Evolutionary conservation across 1,140 invertebrate species (phyloP).

Genomic region (Sitodiplosis mosellana): DNA sequence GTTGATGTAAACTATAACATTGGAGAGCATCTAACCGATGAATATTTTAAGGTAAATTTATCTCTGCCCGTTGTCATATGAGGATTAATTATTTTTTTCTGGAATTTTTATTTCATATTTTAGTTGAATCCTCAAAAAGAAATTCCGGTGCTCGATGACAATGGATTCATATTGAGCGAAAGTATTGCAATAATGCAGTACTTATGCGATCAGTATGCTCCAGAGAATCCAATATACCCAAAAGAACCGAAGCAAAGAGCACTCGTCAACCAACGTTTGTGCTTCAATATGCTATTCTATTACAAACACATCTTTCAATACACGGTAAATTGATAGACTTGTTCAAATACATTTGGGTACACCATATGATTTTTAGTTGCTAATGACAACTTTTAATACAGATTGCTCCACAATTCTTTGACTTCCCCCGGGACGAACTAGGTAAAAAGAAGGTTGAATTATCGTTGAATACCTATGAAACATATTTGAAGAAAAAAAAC

Average conservation of each 20-base stretch:
- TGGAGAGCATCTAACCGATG: conserved; percentile 48
- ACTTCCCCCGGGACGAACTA: conserved; percentile 43
- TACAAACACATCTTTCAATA: conserved; percentile 49
- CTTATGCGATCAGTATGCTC: conserved; percentile 49
- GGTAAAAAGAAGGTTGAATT: conserved; percentile 43
- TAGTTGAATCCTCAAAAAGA: conserved; percentile 65
- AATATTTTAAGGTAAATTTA: conserved; percentile 40
- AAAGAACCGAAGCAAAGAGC: conserved; percentile 42
- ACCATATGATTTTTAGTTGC: neutral
- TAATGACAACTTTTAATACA: conserved; percentile 21
- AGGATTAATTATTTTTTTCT: no score
- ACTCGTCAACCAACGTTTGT: conserved; percentile 52
- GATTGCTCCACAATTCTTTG: conserved; percentile 42
- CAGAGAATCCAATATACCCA: conserved; percentile 44
- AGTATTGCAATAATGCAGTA: conserved; percentile 49
- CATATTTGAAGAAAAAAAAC: conserved; percentile 36
- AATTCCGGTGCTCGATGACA: conserved; percentile 53
- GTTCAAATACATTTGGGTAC: no score
- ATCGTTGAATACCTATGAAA: conserved; percentile 44
- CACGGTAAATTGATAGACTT: conserved; percentile 26
- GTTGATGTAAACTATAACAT: conserved; percentile 44
- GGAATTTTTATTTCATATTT: conserved; percentile 8
- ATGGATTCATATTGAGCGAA: conserved; percentile 49
- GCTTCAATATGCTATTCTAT: conserved; percentile 55
- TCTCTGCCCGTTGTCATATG: no score